Percentiles rank a stretch among this genome's conserved stretches.
phyloP scores from a whole-genome alignment of 1,140 invertebrate genomes.

The Diorhabda elongata region DNA sequence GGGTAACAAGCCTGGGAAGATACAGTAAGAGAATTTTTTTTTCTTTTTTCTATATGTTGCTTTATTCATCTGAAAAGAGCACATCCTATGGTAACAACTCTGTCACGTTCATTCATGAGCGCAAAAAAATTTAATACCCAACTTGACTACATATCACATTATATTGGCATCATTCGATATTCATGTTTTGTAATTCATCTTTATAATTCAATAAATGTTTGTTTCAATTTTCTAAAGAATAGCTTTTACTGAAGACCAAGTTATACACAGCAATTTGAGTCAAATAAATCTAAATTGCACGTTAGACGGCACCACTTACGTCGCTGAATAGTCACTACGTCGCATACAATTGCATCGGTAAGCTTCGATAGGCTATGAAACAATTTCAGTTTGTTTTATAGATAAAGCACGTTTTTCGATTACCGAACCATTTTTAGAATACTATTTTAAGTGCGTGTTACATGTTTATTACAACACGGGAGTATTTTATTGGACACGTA shows the following conservation, averaged over 20 bases:
- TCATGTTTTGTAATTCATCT: no score
- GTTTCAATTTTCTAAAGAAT: background rate
- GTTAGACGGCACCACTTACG: constrained; percentile 12
- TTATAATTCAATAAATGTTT: background rate
- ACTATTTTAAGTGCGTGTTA: background rate
- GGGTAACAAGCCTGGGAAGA: no score
- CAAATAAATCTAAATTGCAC: constrained; percentile 12
- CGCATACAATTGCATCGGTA: constrained; percentile 5
- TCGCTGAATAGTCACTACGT: background rate
- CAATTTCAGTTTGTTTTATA: background rate
- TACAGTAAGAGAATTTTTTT: no score
- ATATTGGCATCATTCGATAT: no score
- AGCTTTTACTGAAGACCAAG: background rate
- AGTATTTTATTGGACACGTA: background rate
- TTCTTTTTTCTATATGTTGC: no score
- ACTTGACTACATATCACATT: no score
- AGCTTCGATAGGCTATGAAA: constrained; percentile 1
- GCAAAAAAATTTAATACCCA: no score
- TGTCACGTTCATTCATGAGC: no score
- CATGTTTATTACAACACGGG: background rate
- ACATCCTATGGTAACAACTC: no score
- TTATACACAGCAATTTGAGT: background rate
- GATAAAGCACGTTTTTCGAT: constrained; percentile 5
- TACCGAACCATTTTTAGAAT: background rate
- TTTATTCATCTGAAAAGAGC: no score